A percentile compares a stretch with the other conserved stretches of the same genome.
Evolutionary conservation across 1,140 invertebrate species (phyloP).

Genomic region (Macrobrachium rosenbergii): DNA sequence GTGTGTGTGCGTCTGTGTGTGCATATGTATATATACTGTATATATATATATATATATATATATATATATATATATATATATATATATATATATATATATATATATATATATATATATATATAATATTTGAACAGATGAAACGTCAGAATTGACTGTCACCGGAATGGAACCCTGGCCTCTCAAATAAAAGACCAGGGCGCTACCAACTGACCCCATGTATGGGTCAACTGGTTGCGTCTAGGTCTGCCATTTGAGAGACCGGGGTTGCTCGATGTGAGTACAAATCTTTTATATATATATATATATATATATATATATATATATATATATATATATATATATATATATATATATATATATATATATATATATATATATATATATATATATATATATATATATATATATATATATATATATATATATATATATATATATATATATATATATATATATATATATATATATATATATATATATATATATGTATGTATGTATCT

Average conservation of each 20-base stretch:
- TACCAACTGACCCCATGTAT: no score
- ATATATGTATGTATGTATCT: not conserved
- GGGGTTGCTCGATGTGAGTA: no score
- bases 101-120: conserved; percentile 19
- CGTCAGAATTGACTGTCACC: no score
- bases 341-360: conserved; percentile 15
- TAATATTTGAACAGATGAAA: no score
- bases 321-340: conserved; percentile 6
- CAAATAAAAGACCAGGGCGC: no score
- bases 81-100: conserved; percentile 8
- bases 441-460: conserved; percentile 1
- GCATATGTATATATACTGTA: not conserved
- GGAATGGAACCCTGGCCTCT: no score
- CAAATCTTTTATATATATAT: no score
- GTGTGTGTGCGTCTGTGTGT: no score
- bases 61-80: not conserved
- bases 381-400: conserved; percentile 1
- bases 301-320: conserved; percentile 9
- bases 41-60: not conserved
- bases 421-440: conserved; percentile 15
- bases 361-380: conserved; percentile 15
- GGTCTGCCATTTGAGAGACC: no score
- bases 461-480: conserved; percentile 18
- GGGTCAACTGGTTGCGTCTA: no score
- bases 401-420: conserved; percentile 15